Percentiles rank a stretch among this genome's conserved stretches.
Evolutionary conservation across 2,797 vertebrate species (phyloP).

Genomic region (Phalanger gymnotis): DNA sequence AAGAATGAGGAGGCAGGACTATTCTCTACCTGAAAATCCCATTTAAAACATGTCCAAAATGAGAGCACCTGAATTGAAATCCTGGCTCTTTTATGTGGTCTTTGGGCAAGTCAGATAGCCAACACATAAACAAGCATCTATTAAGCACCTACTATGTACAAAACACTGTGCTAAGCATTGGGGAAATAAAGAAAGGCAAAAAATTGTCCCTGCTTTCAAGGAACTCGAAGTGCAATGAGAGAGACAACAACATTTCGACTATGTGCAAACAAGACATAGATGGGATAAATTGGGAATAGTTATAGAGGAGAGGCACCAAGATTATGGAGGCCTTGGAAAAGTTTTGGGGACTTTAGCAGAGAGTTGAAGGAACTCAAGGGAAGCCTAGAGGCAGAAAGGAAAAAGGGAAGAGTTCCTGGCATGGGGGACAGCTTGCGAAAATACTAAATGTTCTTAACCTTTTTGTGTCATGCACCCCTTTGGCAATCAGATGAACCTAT

Average conservation of each 20-base stretch:
- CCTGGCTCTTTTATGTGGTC: background rate
- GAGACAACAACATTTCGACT: background rate
- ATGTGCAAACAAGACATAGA: background rate
- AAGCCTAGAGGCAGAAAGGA: background rate
- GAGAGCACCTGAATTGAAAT: background rate
- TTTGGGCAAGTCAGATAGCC: background rate
- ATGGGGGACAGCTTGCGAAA: background rate
- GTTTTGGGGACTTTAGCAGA: background rate
- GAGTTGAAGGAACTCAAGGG: background rate
- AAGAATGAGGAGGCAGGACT: background rate
- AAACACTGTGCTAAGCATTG: background rate
- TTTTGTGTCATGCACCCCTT: background rate
- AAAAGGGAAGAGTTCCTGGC: background rate
- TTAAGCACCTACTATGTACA: background rate
- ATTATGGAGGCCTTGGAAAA: background rate
- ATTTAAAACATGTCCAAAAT: background rate
- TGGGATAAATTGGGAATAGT: background rate
- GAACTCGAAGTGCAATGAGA: background rate
- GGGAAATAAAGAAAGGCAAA: background rate
- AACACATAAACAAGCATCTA: background rate
- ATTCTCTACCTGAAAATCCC: background rate
- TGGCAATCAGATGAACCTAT: background rate
- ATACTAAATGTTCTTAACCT: background rate
- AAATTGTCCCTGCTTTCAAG: background rate
- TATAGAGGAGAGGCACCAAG: background rate